phyloP scores from a whole-genome alignment of 2,797 vertebrate species.

The Halcyon leucocephala region DNA sequence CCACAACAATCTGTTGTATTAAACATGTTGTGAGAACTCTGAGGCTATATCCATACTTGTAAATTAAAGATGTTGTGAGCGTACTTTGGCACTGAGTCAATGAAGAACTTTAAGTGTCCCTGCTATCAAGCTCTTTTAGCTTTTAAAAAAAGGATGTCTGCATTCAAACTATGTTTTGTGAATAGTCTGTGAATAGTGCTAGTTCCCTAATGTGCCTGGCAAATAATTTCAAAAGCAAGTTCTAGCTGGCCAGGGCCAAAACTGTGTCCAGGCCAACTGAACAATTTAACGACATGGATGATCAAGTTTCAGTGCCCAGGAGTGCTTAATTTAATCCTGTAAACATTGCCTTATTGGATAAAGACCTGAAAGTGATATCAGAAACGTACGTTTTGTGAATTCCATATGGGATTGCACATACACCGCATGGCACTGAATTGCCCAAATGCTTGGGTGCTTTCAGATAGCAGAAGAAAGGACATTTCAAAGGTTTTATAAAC shows the following conservation, averaged over 20 bases:
- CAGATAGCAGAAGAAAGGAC: not conserved
- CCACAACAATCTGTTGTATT: not conserved
- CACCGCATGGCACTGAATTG: accelerated
- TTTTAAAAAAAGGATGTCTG: not conserved
- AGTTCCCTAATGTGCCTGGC: not conserved
- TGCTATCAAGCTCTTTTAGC: not conserved
- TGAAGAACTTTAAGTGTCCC: not conserved
- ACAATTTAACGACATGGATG: not conserved
- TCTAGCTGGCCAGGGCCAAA: not conserved
- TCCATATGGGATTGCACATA: not conserved
- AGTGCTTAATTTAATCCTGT: not conserved
- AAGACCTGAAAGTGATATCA: not conserved
- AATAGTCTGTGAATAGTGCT: not conserved
- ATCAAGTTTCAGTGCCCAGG: not conserved
- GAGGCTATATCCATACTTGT: not conserved
- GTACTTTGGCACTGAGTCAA: not conserved
- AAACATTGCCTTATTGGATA: not conserved
- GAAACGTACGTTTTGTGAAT: not conserved
- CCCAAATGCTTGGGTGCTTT: not conserved
- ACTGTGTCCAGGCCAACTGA: not conserved
- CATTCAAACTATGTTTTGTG: not conserved
- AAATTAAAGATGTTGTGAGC: not conserved
- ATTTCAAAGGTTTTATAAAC: not conserved
- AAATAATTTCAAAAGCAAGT: not conserved
- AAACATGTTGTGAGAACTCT: not conserved